Evolutionary conservation across 2,797 vertebrate species (phyloP), one percentile per base, ranked within the genome.

Genomic region (Yasuhikotakia modesta): DNA sequence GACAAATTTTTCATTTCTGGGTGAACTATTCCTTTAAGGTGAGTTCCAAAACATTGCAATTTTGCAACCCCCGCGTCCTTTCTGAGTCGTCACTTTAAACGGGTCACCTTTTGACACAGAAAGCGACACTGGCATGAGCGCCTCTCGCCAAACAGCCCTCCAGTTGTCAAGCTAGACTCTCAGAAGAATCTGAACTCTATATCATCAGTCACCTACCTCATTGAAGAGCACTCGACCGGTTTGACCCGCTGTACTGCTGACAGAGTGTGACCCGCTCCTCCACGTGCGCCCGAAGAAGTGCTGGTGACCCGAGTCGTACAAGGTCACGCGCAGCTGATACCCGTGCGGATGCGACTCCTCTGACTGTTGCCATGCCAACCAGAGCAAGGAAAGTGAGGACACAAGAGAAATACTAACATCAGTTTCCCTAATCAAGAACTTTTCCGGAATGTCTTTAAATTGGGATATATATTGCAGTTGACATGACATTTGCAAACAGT

Each of bases 261-360:
- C 86, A 2, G 84, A 90, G 83, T 87, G 89, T 2, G 65, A 4
- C 0, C 70, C 0, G 21, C 94, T 96, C 85, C 83, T 96, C 97
- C 96, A 97, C 0, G 96, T 99, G 87, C 84, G 94, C 73, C 97
- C 97, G 0, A 99, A 98, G 89, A 97, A 98, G 65, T 94, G 94
- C 79, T 87, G 95, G 80, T 94, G 93, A 32, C 89, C 89, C 70
- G 88, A 70, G 1, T 99, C 97, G 0, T 96, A 97, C 30, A 99
- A 90, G 21, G 95, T 93, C 68, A 94, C 87, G 0, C 93, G 90
- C 57, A 99, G 89, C 84, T 98, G 95, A 87, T 91, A 95, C 21
- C 87, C 85, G 5, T 87, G 71, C 13, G 90, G 86, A 0, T 64
- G 82, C 8, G 81, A 82, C 22, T 73, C 78, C 0, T 90, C 92